These are phyloP conservation scores for Acrocephalus kingi DNA, from an alignment of 2,113 vertebrate species.

Conservation along the genomic window DNA sequence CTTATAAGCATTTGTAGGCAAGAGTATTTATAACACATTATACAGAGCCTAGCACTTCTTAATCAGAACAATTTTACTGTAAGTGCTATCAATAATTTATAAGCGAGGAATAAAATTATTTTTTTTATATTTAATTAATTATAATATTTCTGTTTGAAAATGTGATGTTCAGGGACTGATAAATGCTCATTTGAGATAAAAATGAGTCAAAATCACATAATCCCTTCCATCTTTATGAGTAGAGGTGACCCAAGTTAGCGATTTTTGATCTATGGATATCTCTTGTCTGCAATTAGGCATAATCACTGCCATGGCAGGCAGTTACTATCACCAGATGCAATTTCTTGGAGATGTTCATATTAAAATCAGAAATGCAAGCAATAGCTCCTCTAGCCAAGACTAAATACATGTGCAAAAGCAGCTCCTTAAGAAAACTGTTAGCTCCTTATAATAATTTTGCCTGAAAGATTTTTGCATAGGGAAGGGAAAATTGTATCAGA, in stretches of 20 bases:
- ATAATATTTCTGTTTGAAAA: background rate
- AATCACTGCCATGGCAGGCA: background rate
- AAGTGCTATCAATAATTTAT: background rate
- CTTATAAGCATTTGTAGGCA: background rate
- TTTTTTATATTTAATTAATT: background rate
- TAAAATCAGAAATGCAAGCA: background rate
- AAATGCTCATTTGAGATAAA: background rate
- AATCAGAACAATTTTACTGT: background rate
- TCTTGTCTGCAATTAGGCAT: background rate
- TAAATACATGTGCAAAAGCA: background rate
- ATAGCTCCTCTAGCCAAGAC: background rate
- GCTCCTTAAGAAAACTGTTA: background rate
- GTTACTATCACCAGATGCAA: background rate
- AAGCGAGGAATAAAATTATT: background rate
- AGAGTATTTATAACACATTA: background rate
- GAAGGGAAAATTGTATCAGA: background rate
- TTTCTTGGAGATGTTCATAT: background rate
- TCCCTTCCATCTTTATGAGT: background rate
- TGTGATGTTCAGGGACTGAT: background rate
- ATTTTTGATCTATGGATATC: background rate
- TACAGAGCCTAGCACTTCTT: background rate
- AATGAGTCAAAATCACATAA: background rate
- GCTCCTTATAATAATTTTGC: background rate
- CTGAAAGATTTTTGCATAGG: background rate
- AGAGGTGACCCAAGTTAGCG: background rate